Conservation (phyloP, 1,140 invertebrate species). For the Drosophila cardini region DNA sequence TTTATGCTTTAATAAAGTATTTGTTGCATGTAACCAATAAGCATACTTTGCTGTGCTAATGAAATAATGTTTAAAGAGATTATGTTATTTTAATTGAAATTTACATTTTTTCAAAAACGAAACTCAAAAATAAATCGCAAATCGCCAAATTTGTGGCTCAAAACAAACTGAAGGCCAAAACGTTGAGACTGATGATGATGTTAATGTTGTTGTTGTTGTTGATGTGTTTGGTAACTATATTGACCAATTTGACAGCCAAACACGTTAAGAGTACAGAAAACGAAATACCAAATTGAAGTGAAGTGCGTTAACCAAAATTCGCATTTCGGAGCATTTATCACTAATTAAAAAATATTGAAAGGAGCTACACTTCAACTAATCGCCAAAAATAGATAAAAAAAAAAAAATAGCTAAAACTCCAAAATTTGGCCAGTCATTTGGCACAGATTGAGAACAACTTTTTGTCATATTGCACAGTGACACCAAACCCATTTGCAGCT, state of each 20-base stretch:
- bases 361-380: constrained; percentile 8
- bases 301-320: constrained; percentile 8
- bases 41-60: constrained; percentile 15
- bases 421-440: constrained; percentile 29
- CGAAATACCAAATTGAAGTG: constrained; percentile 4
- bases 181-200: neutral
- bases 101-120: neutral
- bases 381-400: constrained; percentile 7
- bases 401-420: too few relatives aligned
- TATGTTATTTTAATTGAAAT: constrained; percentile 11
- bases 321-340: constrained; percentile 8
- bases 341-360: constrained; percentile 31
- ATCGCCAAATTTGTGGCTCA: neutral
- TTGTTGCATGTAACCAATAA: constrained; percentile 22
- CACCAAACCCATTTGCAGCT: neutral
- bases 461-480: constrained; percentile 29
- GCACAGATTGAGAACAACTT: constrained; percentile 7
- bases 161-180: constrained; percentile 18
- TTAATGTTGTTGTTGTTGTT: neutral
- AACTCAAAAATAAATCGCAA: neutral
- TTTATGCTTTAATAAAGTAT: constrained; percentile 4
- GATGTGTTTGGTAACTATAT: neutral
- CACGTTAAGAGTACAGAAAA: constrained; percentile 4
- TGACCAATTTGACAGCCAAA: constrained; percentile 5
- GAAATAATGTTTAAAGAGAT: constrained; percentile 9